A percentile compares a stretch with the other conserved stretches of the same genome.
phyloP scores from a whole-genome alignment of 2,797 vertebrate genomes.

The Periophthalmus magnuspinnatus region DNA sequence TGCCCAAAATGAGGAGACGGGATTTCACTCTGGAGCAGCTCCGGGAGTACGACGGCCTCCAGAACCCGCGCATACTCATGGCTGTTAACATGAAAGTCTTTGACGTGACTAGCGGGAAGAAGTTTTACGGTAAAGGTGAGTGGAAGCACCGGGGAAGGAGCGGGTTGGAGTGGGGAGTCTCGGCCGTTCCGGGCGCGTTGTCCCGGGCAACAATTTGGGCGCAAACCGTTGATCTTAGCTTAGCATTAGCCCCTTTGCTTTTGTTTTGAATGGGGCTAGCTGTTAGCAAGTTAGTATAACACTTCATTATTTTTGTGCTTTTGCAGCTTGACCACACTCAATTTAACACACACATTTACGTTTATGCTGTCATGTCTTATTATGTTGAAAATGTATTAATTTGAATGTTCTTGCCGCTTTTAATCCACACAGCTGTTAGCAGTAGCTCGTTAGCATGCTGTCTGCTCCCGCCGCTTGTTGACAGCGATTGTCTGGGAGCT shows the following conservation, averaged over 20 bases:
- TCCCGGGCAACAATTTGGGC: conserved; percentile 47
- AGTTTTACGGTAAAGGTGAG: conserved; percentile 97
- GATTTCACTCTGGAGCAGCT: conserved; percentile 95
- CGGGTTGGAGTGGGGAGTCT: conserved; percentile 15
- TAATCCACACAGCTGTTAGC: conserved; percentile 21
- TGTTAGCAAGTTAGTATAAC: conserved; percentile 13
- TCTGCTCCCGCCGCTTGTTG: conserved; percentile 39
- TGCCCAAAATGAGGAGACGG: conserved; percentile 96
- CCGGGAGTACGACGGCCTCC: conserved; percentile 89
- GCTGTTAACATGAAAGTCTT: conserved; percentile 98
- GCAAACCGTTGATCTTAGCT: conserved; percentile 58
- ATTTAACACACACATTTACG: not conserved
- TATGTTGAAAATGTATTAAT: not conserved
- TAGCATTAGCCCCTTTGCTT: conserved; percentile 18
- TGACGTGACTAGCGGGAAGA: conserved; percentile 94
- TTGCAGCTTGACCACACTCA: not conserved
- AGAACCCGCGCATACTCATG: conserved; percentile 92
- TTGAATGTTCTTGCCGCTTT: not conserved
- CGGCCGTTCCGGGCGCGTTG: conserved; percentile 24
- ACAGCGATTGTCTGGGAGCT: conserved; percentile 9
- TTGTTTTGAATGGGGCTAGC: conserved; percentile 52
- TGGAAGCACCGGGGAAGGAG: not conserved
- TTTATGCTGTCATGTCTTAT: not conserved
- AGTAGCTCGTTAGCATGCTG: conserved; percentile 50
- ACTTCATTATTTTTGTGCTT: not conserved